Evolutionary conservation across 2,113 vertebrate genomes (phyloP).

Genomic region (Larimichthys polyactis): DNA sequence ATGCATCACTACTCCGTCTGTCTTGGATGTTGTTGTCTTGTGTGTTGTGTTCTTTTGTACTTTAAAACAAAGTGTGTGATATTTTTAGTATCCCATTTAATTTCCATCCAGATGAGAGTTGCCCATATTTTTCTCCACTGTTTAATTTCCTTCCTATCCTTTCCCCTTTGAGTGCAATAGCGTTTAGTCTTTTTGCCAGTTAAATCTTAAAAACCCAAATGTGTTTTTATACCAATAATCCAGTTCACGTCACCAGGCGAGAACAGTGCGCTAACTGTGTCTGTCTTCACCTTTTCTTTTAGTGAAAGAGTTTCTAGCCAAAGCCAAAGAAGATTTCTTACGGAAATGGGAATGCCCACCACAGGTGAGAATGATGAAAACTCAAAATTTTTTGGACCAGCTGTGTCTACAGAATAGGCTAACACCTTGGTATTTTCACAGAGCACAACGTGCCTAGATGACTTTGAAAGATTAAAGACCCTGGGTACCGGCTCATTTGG

Average conservation of each 20-base stretch:
- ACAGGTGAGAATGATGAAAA: slow-evolving; percentile 86
- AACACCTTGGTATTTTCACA: slow-evolving; percentile 67
- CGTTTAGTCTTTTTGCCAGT: slow-evolving; percentile 50
- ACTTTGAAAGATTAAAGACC: slow-evolving; percentile 98
- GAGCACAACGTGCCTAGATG: slow-evolving; percentile 96
- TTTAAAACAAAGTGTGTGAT: slow-evolving; percentile 39
- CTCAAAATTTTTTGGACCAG: background rate
- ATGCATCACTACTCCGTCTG: slow-evolving; percentile 85
- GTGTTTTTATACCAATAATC: slow-evolving; percentile 11
- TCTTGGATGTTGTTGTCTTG: slow-evolving; percentile 72
- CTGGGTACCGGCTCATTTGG: slow-evolving; percentile 99
- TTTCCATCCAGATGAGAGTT: slow-evolving; percentile 79
- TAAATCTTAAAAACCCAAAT: slow-evolving; percentile 35
- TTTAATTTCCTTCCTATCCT: slow-evolving; percentile 33
- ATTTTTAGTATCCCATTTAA: slow-evolving; percentile 23
- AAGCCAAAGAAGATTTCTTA: slow-evolving; percentile 99
- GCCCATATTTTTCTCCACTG: slow-evolving; percentile 33
- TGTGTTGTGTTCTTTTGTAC: slow-evolving; percentile 65
- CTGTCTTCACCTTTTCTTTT: slow-evolving; percentile 64
- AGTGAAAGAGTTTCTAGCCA: slow-evolving; percentile 99
- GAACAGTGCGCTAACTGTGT: slow-evolving; percentile 2
- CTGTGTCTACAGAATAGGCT: background rate
- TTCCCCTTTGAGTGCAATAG: slow-evolving; percentile 33
- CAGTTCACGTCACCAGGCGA: background rate
- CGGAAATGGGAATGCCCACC: slow-evolving; percentile 99